Percentiles rank a stretch among this genome's conserved stretches.
These are phyloP conservation scores for Dynastes maya DNA, from an alignment of 2,888 invertebrate genomes.

Conservation along the genomic window DNA sequence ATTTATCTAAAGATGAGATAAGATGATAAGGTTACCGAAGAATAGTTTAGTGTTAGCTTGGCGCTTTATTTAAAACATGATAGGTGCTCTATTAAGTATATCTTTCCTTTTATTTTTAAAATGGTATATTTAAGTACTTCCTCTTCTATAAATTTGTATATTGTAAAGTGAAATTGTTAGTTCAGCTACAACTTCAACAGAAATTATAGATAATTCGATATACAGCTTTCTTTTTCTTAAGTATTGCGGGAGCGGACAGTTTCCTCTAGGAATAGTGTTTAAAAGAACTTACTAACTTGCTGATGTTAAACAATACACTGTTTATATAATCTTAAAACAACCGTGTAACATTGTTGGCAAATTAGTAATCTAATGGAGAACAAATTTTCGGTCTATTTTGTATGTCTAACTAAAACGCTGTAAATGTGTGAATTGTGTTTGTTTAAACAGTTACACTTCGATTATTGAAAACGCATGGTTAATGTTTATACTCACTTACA, in stretches of 20 bases:
- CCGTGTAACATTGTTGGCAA: constrained; percentile 27
- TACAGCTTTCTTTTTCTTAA: too few relatives aligned
- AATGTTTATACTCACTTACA: constrained; percentile 35
- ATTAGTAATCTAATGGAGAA: constrained; percentile 38
- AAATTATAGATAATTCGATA: too few relatives aligned
- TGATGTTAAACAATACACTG: constrained; percentile 10
- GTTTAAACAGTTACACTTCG: constrained; percentile 16
- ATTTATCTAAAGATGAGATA: too few relatives aligned
- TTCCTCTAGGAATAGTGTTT: constrained; percentile 9
- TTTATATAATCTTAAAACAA: constrained; percentile 17
- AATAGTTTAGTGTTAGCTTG: too few relatives aligned
- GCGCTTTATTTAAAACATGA: too few relatives aligned
- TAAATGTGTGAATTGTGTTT: constrained; percentile 39
- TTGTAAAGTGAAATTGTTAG: too few relatives aligned
- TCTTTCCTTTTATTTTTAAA: too few relatives aligned
- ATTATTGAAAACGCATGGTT: constrained; percentile 32
- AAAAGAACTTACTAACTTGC: constrained; percentile 12
- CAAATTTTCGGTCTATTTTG: constrained; percentile 21
- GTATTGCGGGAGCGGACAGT: neutral
- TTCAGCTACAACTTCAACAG: neutral
- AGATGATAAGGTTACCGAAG: too few relatives aligned
- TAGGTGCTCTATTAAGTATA: too few relatives aligned
- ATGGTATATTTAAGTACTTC: too few relatives aligned
- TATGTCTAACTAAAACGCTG: constrained; percentile 12
- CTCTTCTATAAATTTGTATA: too few relatives aligned